phyloP scores from a whole-genome alignment of 2,888 invertebrate genomes.

The Limnephilus auricula region DNA sequence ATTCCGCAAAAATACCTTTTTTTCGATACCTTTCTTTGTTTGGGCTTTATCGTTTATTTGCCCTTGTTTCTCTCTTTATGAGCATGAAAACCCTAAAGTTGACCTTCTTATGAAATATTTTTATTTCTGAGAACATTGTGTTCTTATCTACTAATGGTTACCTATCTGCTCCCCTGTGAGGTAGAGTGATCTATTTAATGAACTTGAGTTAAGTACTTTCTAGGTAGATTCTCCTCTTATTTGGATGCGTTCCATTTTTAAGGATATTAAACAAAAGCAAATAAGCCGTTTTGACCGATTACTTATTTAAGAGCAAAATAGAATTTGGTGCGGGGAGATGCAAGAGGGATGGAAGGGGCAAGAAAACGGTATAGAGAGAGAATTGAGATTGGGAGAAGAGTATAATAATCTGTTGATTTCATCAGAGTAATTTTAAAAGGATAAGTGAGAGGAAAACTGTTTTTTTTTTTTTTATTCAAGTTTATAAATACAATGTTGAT shows the following conservation, averaged over 20 bases:
- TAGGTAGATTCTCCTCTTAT: not conserved
- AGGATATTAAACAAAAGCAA: not conserved
- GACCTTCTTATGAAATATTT: not conserved
- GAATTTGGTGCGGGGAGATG: not conserved
- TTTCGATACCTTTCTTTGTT: constrained; percentile 15
- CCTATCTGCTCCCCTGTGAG: not conserved
- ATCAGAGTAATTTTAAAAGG: not conserved
- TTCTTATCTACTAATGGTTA: not conserved
- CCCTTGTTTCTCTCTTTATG: not conserved
- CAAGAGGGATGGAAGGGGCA: too few relatives aligned
- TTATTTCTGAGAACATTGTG: not conserved
- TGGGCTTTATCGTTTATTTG: not conserved
- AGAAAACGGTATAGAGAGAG: not conserved
- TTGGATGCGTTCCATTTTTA: not conserved
- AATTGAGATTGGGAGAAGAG: not conserved
- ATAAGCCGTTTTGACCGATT: not conserved
- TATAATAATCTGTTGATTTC: not conserved
- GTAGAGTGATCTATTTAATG: not conserved
- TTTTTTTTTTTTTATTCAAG: not conserved
- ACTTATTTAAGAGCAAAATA: not conserved
- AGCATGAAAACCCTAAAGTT: constrained; percentile 15
- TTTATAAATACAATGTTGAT: too few relatives aligned
- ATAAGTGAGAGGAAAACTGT: not conserved
- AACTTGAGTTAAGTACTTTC: not conserved
- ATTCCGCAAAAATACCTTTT: constrained; percentile 52